Evolutionary conservation across 2,888 invertebrate genomes (phyloP), one percentile per base, ranked within the genome.

Genomic region (Ischnus inquisitorius): DNA sequence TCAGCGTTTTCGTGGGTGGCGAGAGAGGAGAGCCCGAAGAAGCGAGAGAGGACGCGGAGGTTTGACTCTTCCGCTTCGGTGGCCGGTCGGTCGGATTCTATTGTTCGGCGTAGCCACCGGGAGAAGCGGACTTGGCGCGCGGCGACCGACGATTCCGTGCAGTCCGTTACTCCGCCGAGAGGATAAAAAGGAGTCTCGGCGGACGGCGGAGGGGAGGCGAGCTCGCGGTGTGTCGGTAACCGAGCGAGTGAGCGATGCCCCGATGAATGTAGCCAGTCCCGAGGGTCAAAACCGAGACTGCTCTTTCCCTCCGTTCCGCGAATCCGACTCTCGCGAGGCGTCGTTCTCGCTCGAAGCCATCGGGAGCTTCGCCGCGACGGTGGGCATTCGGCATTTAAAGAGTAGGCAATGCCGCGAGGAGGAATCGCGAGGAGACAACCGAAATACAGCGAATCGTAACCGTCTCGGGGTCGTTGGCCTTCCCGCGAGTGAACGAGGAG

Each of bases 81-180:
- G 69, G 78, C 78, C 81, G 12, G 8, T 71, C n/a, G n/a, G n/a
- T n/a, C n/a, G n/a, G n/a, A n/a, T n/a, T 46, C 43, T 54, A 60
- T 67, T 79, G 60, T 79, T 28, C 34, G 22, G 34, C 57, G 72
- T n/a, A 71, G 71, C 10, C 12, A 46, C 60, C n/a, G n/a, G n/a
- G 60, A 60, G 34, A n/a, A 57, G 57, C 68, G 60, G 28, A 54
- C 54, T 74, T 25, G 25, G 25, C 34, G 34, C 68, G 39, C 62
- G 60, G 64, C 67, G 71, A 57, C 68, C 48, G 71, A 84, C 81
- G 77, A 51, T 60, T 57, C 77, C n/a, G n/a, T 79, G 75, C 79
- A 79, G 60, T 79, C 84, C 84, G 84, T 85, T 83, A 85, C 79
- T 82, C 76, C 67, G 75, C n/a, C 57, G n/a, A n/a, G n/a, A 76